Percentiles rank a stretch among this genome's conserved stretches.
Conservation (phyloP, 2,888 invertebrate species). For the Arctia plantaginis region DNA sequence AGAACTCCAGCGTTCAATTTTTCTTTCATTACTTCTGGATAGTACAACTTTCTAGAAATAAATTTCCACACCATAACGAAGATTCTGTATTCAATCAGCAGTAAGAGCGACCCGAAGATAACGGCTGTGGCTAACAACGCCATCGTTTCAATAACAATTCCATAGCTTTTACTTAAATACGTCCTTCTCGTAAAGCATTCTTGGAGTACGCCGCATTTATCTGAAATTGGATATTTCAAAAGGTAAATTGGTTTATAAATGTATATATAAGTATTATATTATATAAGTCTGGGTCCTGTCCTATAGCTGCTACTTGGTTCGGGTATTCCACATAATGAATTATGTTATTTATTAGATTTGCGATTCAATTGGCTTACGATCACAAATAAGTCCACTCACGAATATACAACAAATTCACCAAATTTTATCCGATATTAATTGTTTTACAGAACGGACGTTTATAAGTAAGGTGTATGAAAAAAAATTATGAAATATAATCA, state of each 20-base stretch:
- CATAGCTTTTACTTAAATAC: conserved; percentile 59
- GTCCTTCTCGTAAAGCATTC: conserved; percentile 65
- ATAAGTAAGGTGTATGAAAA: no score
- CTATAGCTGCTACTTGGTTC: no score
- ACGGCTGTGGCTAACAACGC: conserved; percentile 60
- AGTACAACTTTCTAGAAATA: conserved; percentile 37
- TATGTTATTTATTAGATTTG: no score
- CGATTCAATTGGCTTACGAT: no score
- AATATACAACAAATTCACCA: no score
- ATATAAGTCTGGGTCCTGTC: no score
- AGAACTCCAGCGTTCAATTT: conserved; percentile 43
- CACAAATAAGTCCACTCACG: no score
- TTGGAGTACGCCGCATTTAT: conserved; percentile 75
- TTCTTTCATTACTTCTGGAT: conserved; percentile 22
- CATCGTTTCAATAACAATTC: conserved; percentile 64
- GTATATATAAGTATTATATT: no score
- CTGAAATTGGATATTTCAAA: conserved; percentile 48
- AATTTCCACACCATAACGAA: conserved; percentile 55
- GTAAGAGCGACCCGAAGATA: conserved; percentile 58
- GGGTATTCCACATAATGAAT: no score
- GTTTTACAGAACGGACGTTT: no score
- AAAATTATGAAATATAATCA: no score
- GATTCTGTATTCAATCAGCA: conserved; percentile 70
- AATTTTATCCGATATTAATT: no score
- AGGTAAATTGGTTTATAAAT: neutral